Evolutionary conservation across 2,113 vertebrate genomes (phyloP).

Genomic region (Geothlypis trichas): DNA sequence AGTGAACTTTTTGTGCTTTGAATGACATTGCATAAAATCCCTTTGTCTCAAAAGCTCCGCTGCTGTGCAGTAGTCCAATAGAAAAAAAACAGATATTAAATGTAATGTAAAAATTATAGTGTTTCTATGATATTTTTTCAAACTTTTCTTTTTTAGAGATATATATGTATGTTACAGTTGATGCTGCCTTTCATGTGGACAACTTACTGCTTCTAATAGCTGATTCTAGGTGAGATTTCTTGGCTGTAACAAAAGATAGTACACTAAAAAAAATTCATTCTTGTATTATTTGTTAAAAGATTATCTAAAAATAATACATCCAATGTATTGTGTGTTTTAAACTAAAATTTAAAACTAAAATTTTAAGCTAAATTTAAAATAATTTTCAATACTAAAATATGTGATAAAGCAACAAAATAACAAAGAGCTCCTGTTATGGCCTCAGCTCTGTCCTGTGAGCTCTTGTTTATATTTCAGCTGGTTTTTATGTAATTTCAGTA

Average conservation of each 20-base stretch:
- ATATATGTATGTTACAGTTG: background rate
- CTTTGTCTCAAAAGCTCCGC: conserved; percentile 20
- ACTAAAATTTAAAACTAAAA: background rate
- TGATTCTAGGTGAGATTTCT: background rate
- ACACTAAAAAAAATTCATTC: background rate
- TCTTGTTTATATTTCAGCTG: background rate
- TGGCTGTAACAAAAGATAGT: background rate
- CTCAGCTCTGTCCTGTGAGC: background rate
- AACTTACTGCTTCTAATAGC: background rate
- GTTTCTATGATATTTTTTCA: background rate
- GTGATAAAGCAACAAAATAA: background rate
- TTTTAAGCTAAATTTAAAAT: background rate
- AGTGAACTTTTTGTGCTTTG: conserved; percentile 65
- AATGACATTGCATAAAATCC: conserved; percentile 19
- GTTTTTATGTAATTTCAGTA: background rate
- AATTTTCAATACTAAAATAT: background rate
- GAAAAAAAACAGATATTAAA: conserved; percentile 66
- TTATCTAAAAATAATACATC: background rate
- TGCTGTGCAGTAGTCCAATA: conserved; percentile 55
- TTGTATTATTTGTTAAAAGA: background rate
- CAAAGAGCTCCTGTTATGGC: background rate
- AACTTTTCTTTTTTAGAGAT: background rate
- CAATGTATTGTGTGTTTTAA: background rate
- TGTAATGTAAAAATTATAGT: background rate
- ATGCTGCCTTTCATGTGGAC: background rate